Evolutionary conservation across 2,797 vertebrate species (phyloP).

Genomic region (Diplodus sargus): DNA sequence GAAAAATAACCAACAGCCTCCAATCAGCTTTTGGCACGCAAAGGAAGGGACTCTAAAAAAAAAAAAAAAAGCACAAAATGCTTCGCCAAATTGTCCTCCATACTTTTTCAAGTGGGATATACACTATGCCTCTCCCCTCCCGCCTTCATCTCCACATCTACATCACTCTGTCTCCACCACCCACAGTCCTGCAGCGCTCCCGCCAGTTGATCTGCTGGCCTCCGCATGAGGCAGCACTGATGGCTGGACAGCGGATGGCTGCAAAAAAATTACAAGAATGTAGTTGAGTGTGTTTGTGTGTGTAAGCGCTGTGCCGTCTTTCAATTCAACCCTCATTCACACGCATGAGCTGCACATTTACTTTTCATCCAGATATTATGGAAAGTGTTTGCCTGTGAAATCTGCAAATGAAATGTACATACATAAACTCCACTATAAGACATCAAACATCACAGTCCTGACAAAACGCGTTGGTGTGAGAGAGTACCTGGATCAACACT

Average conservation of each 20-base stretch:
- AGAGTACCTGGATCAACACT: conserved; percentile 16
- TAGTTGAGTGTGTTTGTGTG: conserved; percentile 27
- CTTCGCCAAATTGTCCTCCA: conserved; percentile 97
- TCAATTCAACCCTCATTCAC: conserved; percentile 56
- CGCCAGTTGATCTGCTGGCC: conserved; percentile 78
- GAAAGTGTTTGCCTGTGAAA: conserved; percentile 53
- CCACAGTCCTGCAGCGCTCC: conserved; percentile 71
- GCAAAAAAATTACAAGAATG: conserved; percentile 47
- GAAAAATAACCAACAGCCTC: conserved; percentile 99
- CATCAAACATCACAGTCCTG: conserved; percentile 31
- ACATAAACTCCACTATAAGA: conserved; percentile 37
- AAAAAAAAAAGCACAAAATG: conserved; percentile 88
- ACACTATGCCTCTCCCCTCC: conserved; percentile 70
- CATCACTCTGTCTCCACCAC: conserved; percentile 67
- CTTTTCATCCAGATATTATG: conserved; percentile 64
- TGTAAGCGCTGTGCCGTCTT: conserved; percentile 46
- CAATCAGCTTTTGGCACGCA: conserved; percentile 98
- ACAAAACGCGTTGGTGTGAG: not conserved
- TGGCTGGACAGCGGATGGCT: conserved; percentile 69
- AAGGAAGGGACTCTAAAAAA: conserved; percentile 87
- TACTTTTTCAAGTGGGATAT: conserved; percentile 90
- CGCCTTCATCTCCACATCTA: conserved; percentile 75
- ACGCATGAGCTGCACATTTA: conserved; percentile 64
- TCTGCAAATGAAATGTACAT: conserved; percentile 44
- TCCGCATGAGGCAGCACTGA: conserved; percentile 67